Evolutionary conservation across 2,888 invertebrate species (phyloP).

Genomic region (Netelia fuscicornis): DNA sequence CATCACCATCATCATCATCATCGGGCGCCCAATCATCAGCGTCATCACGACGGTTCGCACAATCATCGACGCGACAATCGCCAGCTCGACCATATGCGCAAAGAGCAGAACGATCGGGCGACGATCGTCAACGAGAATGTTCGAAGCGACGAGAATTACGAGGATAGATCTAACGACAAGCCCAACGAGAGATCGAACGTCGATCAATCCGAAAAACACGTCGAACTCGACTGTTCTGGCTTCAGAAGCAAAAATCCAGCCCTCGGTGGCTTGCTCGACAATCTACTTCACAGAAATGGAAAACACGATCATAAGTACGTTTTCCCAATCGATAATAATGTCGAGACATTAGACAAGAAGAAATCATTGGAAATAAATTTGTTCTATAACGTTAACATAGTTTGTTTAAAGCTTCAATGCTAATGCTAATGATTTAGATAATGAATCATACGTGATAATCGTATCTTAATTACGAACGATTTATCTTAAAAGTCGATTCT

Average conservation of each 20-base stretch:
- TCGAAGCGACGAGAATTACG: constrained; percentile 52
- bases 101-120: constrained; percentile 35
- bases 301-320: constrained; percentile 83
- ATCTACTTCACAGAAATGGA: constrained; percentile 80
- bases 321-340: constrained; percentile 4
- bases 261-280: constrained; percentile 79
- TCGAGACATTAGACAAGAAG: too few relatives aligned
- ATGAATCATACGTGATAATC: too few relatives aligned
- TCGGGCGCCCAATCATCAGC: constrained; percentile 50
- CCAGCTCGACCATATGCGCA: constrained; percentile 28
- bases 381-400: too few relatives aligned
- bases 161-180: constrained; percentile 41
- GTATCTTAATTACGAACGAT: too few relatives aligned
- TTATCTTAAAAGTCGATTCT: background rate
- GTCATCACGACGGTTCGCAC: constrained; percentile 54
- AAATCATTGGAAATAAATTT: too few relatives aligned
- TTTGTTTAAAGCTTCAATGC: too few relatives aligned
- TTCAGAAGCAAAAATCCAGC: constrained; percentile 76
- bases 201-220: constrained; percentile 56
- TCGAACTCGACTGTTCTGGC: constrained; percentile 71
- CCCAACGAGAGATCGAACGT: constrained; percentile 52
- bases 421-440: too few relatives aligned
- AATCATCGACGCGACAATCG: constrained; percentile 56
- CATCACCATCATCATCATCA: constrained; percentile 66
- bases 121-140: constrained; percentile 35